These are phyloP conservation scores for Nansenia antarctica DNA, from an alignment of 2,113 vertebrate species.

Conservation along the genomic window DNA sequence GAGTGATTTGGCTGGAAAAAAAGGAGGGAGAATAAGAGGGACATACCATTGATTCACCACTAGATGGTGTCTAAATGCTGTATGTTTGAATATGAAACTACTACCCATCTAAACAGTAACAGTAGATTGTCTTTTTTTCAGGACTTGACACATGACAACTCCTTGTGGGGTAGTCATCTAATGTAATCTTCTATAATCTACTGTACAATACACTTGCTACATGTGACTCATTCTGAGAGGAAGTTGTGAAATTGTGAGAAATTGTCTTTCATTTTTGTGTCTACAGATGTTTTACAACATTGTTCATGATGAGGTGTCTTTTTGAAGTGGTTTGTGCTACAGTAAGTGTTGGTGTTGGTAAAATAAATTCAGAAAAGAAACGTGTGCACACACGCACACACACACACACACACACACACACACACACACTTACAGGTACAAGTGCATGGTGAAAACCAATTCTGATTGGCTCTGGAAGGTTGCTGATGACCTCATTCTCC, in stretches of 20 bases:
- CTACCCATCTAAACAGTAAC: no score
- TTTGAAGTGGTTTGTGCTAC: slow-evolving; percentile 20
- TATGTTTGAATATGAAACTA: no score
- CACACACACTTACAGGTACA: slow-evolving; percentile 55
- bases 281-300: neutral
- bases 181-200: no score
- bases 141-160: no score
- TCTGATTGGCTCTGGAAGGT: slow-evolving; percentile 62
- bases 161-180: no score
- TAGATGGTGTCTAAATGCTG: slow-evolving; percentile 2
- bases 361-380: neutral
- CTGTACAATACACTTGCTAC: neutral
- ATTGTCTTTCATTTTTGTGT: neutral
- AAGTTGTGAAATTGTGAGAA: no score
- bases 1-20: slow-evolving; percentile 50
- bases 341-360: neutral
- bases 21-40: neutral
- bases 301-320: neutral
- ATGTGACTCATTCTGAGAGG: neutral
- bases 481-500: slow-evolving; percentile 60
- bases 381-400: neutral
- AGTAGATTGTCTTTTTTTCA: no score
- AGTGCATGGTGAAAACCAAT: slow-evolving; percentile 62
- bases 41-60: neutral
- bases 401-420: neutral